A percentile compares a stretch with the other conserved stretches of the same genome.
Conservation (phyloP, 1,140 invertebrate species). For the Ceratina japonica region DNA sequence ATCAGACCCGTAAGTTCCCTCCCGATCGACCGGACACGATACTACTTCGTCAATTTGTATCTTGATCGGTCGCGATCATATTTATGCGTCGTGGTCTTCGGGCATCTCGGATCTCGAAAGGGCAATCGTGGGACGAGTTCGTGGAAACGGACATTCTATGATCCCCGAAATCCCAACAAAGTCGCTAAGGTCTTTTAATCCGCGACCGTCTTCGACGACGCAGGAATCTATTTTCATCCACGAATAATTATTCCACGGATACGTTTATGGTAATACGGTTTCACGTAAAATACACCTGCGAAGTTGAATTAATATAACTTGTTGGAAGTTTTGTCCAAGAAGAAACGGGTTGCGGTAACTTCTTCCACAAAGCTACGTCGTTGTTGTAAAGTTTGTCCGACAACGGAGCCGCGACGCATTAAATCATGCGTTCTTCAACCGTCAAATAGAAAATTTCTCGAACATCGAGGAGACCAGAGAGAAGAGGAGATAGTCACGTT, state of each 20-base stretch:
- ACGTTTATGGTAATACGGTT: too few relatives aligned
- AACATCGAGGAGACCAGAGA: background rate
- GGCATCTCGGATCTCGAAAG: background rate
- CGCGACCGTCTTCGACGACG: too few relatives aligned
- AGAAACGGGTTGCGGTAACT: background rate
- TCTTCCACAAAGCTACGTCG: background rate
- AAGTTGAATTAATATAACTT: too few relatives aligned
- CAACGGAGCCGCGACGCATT: background rate
- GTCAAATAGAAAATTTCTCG: background rate
- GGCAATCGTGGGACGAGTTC: background rate
- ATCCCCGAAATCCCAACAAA: too few relatives aligned
- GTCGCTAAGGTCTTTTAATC: too few relatives aligned
- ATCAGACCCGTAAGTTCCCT: background rate
- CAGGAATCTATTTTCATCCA: too few relatives aligned
- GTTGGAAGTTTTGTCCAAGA: too few relatives aligned
- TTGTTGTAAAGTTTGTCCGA: background rate
- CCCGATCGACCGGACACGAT: constrained; percentile 2
- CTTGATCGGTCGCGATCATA: constrained; percentile 7
- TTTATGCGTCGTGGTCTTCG: background rate
- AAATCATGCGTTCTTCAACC: background rate
- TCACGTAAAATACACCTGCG: too few relatives aligned
- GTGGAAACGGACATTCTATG: background rate
- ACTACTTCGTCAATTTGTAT: constrained; percentile 37
- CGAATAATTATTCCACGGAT: too few relatives aligned
- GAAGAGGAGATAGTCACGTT: constrained; percentile 1